These are phyloP conservation scores for Girardinichthys multiradiatus DNA, from an alignment of 2,113 vertebrate species.

Conservation along the genomic window DNA sequence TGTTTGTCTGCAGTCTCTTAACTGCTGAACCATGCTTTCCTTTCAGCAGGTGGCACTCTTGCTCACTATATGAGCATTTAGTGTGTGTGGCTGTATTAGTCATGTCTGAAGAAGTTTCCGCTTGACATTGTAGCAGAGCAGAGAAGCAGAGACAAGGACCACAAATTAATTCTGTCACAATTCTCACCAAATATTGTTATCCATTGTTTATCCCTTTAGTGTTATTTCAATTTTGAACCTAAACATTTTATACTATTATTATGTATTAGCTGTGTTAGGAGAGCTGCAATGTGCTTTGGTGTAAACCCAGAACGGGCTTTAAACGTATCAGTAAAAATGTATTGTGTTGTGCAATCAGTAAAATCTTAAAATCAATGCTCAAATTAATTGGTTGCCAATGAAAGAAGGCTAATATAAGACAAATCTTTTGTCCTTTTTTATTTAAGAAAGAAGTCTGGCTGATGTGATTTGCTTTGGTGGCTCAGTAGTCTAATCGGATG, in stretches of 20 bases:
- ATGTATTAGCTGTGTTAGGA: not conserved
- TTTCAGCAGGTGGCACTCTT: conserved; percentile 52
- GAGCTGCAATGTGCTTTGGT: not conserved
- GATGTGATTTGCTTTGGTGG: too few species aligned
- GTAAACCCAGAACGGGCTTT: not conserved
- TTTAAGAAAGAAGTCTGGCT: too few species aligned
- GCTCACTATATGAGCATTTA: conserved; percentile 1
- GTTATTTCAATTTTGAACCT: not conserved
- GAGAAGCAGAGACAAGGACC: not conserved
- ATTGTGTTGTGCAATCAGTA: too few species aligned
- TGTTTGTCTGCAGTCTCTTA: too few species aligned
- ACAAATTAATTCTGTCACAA: not conserved
- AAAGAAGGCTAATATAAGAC: not conserved
- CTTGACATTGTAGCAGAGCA: conserved; percentile 13
- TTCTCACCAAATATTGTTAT: not conserved
- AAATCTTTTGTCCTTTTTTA: not conserved
- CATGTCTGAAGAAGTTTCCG: not conserved
- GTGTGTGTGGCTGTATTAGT: not conserved
- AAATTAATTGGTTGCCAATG: not conserved
- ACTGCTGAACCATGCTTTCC: conserved; percentile 2
- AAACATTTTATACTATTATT: not conserved
- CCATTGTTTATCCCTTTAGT: not conserved
- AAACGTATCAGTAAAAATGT: too few species aligned
- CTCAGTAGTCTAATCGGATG: not conserved
- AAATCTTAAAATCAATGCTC: not conserved